Evolutionary conservation across 1,140 invertebrate genomes (phyloP).

Genomic region (Heliconius eleuchia): DNA sequence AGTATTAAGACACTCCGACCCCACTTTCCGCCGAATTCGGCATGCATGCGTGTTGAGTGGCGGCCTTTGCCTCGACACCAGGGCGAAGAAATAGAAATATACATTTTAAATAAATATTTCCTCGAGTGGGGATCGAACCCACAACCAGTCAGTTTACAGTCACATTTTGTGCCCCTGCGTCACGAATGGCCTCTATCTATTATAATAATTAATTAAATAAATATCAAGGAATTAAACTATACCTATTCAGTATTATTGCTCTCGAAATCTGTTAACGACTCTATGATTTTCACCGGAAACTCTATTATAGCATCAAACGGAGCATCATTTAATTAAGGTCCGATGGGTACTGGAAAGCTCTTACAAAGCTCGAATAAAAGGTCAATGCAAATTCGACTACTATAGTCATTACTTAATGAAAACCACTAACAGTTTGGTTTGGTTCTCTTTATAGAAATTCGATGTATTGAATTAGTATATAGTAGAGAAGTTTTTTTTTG

Average conservation of each 20-base stretch:
- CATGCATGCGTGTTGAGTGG: too few relatives aligned
- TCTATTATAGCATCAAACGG: not conserved
- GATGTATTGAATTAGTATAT: not conserved
- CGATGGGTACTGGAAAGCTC: not conserved
- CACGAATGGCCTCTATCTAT: too few relatives aligned
- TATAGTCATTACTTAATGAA: slow-evolving; percentile 2
- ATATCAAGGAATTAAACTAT: not conserved
- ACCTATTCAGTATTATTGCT: not conserved
- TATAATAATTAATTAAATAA: not conserved
- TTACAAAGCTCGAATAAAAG: slow-evolving; percentile 11
- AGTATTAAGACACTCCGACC: too few relatives aligned
- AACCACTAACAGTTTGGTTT: not conserved
- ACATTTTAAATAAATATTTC: too few relatives aligned
- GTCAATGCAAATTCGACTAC: slow-evolving; percentile 7
- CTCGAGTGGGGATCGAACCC: too few relatives aligned
- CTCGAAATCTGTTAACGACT: not conserved
- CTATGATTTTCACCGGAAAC: not conserved
- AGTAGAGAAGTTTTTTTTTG: not conserved
- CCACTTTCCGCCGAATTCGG: too few relatives aligned
- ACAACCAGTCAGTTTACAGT: too few relatives aligned
- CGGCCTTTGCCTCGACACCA: too few relatives aligned
- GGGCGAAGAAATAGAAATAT: too few relatives aligned
- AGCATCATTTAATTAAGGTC: slow-evolving; percentile 9
- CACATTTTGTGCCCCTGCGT: too few relatives aligned
- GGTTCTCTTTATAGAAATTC: not conserved